Evolutionary conservation across 2,113 vertebrate species (phyloP).

Genomic region (Oostethus manadensis): DNA sequence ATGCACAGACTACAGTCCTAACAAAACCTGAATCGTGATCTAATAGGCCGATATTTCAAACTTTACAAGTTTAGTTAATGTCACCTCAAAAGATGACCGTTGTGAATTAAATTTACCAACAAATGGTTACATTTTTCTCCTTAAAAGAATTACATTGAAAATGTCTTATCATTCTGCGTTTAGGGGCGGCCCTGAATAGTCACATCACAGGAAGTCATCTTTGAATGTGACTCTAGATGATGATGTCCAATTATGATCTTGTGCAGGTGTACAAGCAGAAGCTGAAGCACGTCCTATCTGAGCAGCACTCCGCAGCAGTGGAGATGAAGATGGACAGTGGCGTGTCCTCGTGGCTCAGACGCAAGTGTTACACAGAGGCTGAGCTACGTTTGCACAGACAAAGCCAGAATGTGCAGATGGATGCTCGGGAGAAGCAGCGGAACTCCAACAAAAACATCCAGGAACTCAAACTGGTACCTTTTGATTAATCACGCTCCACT

Average conservation of each 20-base stretch:
- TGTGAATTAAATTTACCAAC: no score
- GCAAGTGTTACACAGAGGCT: constrained; percentile 69
- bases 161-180: no score
- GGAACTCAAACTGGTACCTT: constrained; percentile 77
- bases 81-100: no score
- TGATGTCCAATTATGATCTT: no score
- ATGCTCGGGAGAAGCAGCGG: constrained; percentile 76
- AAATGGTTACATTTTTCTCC: no score
- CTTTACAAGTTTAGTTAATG: no score
- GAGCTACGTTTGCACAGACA: constrained; percentile 66
- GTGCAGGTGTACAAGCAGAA: constrained; percentile 57
- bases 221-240: neutral
- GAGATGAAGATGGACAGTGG: constrained; percentile 22
- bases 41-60: no score
- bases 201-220: no score
- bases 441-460: constrained; percentile 68
- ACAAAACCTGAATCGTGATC: no score
- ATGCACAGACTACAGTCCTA: no score
- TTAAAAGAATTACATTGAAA: no score
- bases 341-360: constrained; percentile 58
- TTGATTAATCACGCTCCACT: neutral
- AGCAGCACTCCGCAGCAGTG: constrained; percentile 15
- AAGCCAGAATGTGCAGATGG: constrained; percentile 62
- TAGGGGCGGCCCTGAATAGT: no score
- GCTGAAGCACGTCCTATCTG: constrained; percentile 46